Percentiles rank a stretch among this genome's conserved stretches.
Conservation (phyloP, 2,113 vertebrate genomes). For the Lonchura striata region DNA sequence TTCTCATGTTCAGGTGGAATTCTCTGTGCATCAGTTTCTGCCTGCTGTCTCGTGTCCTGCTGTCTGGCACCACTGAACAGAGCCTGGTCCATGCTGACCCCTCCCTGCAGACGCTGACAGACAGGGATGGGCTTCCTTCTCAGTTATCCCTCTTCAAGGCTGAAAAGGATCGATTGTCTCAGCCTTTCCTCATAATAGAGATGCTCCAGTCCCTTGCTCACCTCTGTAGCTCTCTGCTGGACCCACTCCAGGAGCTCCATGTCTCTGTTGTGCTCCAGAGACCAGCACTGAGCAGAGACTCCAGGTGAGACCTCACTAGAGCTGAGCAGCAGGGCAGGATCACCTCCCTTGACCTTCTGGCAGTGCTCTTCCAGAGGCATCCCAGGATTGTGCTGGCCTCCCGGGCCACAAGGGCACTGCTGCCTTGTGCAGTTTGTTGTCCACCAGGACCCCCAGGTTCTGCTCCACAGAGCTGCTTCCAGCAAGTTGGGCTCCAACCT, state of each 20-base stretch:
- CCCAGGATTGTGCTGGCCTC: background rate
- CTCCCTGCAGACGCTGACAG: background rate
- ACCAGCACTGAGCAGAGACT: background rate
- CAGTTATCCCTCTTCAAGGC: fast-evolving
- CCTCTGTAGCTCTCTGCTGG: background rate
- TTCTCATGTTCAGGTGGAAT: background rate
- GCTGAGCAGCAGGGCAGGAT: background rate
- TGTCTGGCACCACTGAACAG: fast-evolving
- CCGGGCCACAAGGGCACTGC: background rate
- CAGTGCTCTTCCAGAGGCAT: background rate
- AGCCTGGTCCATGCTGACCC: fast-evolving
- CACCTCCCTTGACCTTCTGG: background rate
- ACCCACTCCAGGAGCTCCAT: background rate
- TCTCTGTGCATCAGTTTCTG: background rate
- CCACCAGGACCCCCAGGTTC: background rate
- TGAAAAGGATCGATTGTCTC: background rate
- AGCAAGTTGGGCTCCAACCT: background rate
- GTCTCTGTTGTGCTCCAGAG: background rate
- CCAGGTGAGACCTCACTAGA: background rate
- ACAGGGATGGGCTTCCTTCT: background rate
- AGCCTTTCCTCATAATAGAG: background rate
- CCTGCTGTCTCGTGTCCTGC: background rate
- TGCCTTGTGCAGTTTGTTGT: background rate
- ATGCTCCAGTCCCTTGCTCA: background rate
- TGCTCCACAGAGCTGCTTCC: background rate